Evolutionary conservation across 1,140 invertebrate genomes (phyloP).

Genomic region (Brachionus sp.): DNA sequence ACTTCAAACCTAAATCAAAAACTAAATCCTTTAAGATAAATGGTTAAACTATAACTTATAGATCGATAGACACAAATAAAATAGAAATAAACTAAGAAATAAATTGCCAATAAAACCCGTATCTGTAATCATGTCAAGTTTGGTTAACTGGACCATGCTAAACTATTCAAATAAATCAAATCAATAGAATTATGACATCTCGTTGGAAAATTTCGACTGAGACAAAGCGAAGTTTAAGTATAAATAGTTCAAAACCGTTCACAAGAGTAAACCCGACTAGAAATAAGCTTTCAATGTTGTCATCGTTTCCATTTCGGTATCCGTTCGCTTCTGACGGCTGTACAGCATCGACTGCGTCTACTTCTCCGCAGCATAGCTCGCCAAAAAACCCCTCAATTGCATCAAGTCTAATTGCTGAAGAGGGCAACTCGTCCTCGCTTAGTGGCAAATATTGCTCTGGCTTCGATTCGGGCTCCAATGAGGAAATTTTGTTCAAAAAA

Average conservation of each 20-base stretch:
- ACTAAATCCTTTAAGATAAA: background rate
- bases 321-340: slow-evolving; percentile 33
- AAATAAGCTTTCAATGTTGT: slow-evolving; percentile 28
- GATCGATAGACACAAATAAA: background rate
- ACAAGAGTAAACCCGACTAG: background rate
- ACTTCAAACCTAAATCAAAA: background rate
- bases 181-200: slow-evolving; percentile 8
- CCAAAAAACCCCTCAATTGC: background rate
- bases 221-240: background rate
- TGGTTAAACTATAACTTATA: background rate
- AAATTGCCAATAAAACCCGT: background rate
- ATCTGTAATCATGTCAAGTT: background rate
- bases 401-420: slow-evolving; percentile 4
- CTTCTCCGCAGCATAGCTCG: background rate
- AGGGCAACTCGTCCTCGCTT: background rate
- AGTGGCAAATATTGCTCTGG: background rate
- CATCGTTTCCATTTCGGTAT: slow-evolving; percentile 9
- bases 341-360: background rate
- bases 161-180: background rate
- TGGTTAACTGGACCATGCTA: background rate
- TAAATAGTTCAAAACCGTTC: background rate
- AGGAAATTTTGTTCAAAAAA: background rate
- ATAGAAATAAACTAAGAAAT: background rate
- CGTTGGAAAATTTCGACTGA: slow-evolving; percentile 16
- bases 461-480: background rate